These are phyloP conservation scores for Drosophila punjabiensis DNA, from an alignment of 1,140 invertebrate genomes.

Conservation along the genomic window DNA sequence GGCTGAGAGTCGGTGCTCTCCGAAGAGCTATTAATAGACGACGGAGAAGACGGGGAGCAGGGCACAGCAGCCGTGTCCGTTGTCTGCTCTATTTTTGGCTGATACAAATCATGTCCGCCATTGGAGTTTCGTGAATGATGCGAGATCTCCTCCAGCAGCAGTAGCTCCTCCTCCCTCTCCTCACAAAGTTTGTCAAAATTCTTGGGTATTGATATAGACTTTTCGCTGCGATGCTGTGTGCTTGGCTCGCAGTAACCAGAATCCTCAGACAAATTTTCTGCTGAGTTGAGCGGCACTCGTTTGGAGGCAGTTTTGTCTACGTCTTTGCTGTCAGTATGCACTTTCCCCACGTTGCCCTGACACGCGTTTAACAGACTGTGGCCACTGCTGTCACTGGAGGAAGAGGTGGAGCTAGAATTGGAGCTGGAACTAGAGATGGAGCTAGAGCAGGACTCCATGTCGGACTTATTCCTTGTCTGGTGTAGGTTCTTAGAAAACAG, in stretches of 20 bases:
- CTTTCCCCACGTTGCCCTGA: slow-evolving; percentile 22
- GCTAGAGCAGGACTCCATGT: slow-evolving; percentile 69
- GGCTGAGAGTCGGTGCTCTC: slow-evolving; percentile 74
- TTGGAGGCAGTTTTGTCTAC: slow-evolving; percentile 17
- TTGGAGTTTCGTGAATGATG: slow-evolving; percentile 61
- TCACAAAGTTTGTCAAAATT: slow-evolving; percentile 85
- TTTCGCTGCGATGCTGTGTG: slow-evolving; percentile 74
- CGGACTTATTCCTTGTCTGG: slow-evolving; percentile 64
- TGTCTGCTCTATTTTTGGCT: slow-evolving; percentile 75
- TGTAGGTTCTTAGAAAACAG: slow-evolving; percentile 57
- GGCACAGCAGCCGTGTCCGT: slow-evolving; percentile 8
- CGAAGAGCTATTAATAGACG: slow-evolving; percentile 64
- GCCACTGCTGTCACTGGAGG: slow-evolving; percentile 63
- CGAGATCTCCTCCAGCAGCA: slow-evolving; percentile 32
- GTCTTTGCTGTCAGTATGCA: slow-evolving; percentile 17
- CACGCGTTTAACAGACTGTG: slow-evolving; percentile 62
- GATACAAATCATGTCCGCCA: slow-evolving; percentile 71
- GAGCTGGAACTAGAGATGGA: slow-evolving; percentile 58
- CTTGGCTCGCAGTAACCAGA: slow-evolving; percentile 90
- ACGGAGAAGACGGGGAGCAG: slow-evolving; percentile 57
- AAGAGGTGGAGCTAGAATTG: slow-evolving; percentile 55
- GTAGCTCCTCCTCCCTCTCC: slow-evolving; percentile 67
- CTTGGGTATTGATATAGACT: slow-evolving; percentile 85
- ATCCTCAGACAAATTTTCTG: slow-evolving; percentile 91
- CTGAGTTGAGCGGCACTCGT: slow-evolving; percentile 86